phyloP scores from a whole-genome alignment of 1,140 invertebrate genomes.

The Drosophila sp. region DNA sequence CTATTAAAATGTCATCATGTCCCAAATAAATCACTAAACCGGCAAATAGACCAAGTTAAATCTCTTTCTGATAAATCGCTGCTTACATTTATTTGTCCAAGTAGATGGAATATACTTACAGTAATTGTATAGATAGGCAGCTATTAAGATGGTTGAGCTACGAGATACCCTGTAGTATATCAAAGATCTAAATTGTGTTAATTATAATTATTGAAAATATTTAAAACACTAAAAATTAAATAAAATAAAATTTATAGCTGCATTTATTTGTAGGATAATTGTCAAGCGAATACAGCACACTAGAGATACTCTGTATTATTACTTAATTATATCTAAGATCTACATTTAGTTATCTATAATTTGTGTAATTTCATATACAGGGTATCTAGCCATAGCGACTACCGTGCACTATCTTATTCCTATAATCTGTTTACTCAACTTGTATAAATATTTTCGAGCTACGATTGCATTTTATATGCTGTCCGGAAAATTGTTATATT shows the following conservation, averaged over 20 bases:
- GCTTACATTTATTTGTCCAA: constrained; percentile 53
- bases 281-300: no score
- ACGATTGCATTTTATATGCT: constrained; percentile 36
- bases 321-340: not conserved
- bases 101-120: not conserved
- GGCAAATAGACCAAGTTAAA: constrained; percentile 34
- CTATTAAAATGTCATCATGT: constrained; percentile 68
- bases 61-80: constrained; percentile 24
- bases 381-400: not conserved
- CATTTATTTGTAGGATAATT: no score
- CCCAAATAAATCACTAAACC: constrained; percentile 36
- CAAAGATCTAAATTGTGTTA: not conserved
- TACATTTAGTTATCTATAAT: not conserved
- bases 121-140: no score
- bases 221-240: no score
- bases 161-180: not conserved
- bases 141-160: not conserved
- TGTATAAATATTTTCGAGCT: constrained; percentile 46
- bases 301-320: no score
- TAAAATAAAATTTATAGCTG: no score
- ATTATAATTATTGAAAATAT: no score
- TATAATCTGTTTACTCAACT: constrained; percentile 59
- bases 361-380: no score
- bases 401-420: not conserved
- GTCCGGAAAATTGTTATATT: constrained; percentile 51